Base-by-base conservation (phyloP, 2,888 invertebrate genomes). In the Caenorhabditis afra region DNA sequence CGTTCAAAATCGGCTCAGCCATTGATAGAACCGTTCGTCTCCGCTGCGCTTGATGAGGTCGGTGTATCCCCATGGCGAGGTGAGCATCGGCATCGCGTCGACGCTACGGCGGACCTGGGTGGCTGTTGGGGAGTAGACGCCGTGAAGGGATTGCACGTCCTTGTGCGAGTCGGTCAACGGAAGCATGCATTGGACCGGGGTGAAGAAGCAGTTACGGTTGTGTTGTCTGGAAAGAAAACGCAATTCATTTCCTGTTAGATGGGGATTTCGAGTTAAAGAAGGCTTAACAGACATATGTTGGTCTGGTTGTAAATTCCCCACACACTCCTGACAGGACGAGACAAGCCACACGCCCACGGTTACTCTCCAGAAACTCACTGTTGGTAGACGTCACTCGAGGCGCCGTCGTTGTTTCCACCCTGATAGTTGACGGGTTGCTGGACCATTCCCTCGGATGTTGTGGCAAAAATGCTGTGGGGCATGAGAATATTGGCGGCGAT, bases 171-270 rank as follows among this genome's bases (percentile, higher is more conserved):
- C 68, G 3, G 64, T 59, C 12, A 55, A 7, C 1, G 79, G 79
- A 7, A 79, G 59, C 74, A 79, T 68, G 55, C 79, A 79, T 70
- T 79, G 79, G 29, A 79, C 79, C 11, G 79, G 79, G 3, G 79
- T 79, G 74, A 79, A 74, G 62, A 79, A 79, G 52, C 79, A 79
- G 53, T 79, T 79, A 1, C 79, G 68, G 35, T 52, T 65, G 61
- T 79, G 79, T 37, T 61, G 49, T 20, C 67, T 74, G 44, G 14
- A 68, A 79, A 62, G 12, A 11, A n/a, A n/a, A n/a, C n/a, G n/a
- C n/a, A n/a, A n/a, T n/a, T n/a, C n/a, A 22, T 58, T 35, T 22
- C 16, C 11, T 11, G 52, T 22, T 23, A 23, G 23, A 23, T 55
- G 5, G 18, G 20, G 29, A 14, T 45, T 16, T 35, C n/a, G n/a